Conservation (phyloP, 2,113 vertebrate species). For the Probosciger aterrimus region DNA sequence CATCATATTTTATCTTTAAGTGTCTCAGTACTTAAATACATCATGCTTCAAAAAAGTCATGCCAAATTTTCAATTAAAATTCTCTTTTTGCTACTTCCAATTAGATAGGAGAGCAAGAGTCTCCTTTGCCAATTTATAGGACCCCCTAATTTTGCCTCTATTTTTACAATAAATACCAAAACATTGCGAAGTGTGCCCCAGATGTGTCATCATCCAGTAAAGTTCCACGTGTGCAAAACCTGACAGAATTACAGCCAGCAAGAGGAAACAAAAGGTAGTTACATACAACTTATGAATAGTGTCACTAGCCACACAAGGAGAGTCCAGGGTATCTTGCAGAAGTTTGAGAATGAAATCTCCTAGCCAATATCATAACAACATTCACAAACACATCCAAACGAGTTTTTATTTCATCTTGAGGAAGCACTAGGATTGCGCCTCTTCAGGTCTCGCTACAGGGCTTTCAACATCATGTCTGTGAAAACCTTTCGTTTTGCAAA, state of each 20-base stretch:
- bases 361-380: not conserved
- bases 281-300: not conserved
- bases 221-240: conserved; percentile 1
- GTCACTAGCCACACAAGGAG: not conserved
- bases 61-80: not conserved
- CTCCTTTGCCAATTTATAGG: not conserved
- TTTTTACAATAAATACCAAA: not conserved
- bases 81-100: not conserved
- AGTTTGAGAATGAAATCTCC: not conserved
- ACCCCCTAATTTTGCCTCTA: not conserved
- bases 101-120: not conserved
- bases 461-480: not conserved
- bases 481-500: not conserved
- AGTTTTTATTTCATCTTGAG: not conserved
- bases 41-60: not conserved
- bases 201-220: conserved; percentile 4
- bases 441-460: not conserved
- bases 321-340: not conserved
- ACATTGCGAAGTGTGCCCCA: not conserved
- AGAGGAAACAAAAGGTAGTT: not conserved
- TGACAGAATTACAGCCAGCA: conserved; percentile 3
- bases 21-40: not conserved
- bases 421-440: not conserved
- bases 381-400: not conserved
- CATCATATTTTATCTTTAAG: not conserved